Base-by-base conservation (phyloP, 2,888 invertebrate genomes). In the Tribolium freemani region DNA sequence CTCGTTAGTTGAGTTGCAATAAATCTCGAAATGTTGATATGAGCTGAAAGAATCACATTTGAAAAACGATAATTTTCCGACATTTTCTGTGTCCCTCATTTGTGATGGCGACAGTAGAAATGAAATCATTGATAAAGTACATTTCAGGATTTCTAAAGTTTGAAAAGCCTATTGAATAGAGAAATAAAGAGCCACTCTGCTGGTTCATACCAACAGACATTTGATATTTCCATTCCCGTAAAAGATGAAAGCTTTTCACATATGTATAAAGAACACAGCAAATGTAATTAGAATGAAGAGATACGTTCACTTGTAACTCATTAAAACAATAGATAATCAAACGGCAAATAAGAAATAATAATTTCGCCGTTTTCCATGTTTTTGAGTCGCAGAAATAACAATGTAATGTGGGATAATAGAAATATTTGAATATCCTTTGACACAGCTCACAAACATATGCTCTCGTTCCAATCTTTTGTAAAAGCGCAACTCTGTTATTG, bases 141-240 rank as follows among this genome's bases (percentile, higher is more conserved):
- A 44, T 20, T 45, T 58, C 45, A 45, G 45, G 11, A 58, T 45
- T 58, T 58, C 58, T 58, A 44, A 57, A 38, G 57, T 57, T 50
- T 48, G 61, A 61, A 61, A 61, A 61, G 61, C 48, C 61, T 16
- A 45, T 58, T 58, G 58, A 58, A 44, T 21, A 21, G 58, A 21
- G 50, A 50, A 50, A 61, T 48, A 61, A 48, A 48, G 61, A 48
- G 20, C 44, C 30, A 48, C 11, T 20, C 13, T 46, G 30, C 9
- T 48, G 50, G 50, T 21, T 61, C 61, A 61, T 61, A 48, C 61
- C 16, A 61, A 48, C 46, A 48, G 61, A 61, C 61, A 61, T 61
- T 50, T 61, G 61, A 61, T 61, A 61, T 61, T 61, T 50, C 61
- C 21, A 61, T 61, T 61, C 48, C 46, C 10, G 9, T 48, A 16